Conservation (phyloP, 1,140 invertebrate genomes). For the Centruroides sculpturatus region DNA sequence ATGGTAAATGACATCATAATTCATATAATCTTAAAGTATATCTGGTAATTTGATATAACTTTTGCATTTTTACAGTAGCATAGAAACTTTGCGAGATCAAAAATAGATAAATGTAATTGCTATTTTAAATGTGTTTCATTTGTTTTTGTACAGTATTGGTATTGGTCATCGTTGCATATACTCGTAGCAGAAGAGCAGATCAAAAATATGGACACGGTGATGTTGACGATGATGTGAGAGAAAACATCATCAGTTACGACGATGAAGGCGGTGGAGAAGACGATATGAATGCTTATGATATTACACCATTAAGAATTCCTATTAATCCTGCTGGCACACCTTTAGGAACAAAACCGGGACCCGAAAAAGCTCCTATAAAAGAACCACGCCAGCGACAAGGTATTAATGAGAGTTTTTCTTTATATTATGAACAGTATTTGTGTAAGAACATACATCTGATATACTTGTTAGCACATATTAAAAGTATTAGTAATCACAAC, state of each 20-base stretch:
- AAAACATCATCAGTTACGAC: slow-evolving; percentile 97
- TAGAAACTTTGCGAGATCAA: too few species aligned
- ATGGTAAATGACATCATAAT: too few species aligned
- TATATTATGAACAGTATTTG: too few species aligned
- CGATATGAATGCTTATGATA: slow-evolving; percentile 96
- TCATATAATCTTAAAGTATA: too few species aligned
- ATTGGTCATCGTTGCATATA: slow-evolving; percentile 85
- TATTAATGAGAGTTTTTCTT: too few species aligned
- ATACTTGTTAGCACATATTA: too few species aligned
- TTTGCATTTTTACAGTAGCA: too few species aligned
- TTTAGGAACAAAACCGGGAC: slow-evolving; percentile 6
- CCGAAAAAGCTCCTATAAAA: slow-evolving; percentile 12
- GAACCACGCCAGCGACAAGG: slow-evolving; percentile 7
- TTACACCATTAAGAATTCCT: slow-evolving; percentile 86
- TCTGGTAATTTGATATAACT: too few species aligned
- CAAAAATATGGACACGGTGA: slow-evolving; percentile 78
- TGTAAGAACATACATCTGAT: too few species aligned
- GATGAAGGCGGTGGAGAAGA: slow-evolving; percentile 96
- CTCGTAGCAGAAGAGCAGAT: slow-evolving; percentile 77
- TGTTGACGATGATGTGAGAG: slow-evolving; percentile 92
- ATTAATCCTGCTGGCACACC: slow-evolving; percentile 38
- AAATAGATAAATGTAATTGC: too few species aligned
- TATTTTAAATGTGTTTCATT: too few species aligned
- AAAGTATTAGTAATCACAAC: too few species aligned
- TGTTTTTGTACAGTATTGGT: slow-evolving; percentile 41